Evolutionary conservation across 2,888 invertebrate species (phyloP), one percentile per base, ranked within the genome.

Genomic region (Tachystola acroxantha): DNA sequence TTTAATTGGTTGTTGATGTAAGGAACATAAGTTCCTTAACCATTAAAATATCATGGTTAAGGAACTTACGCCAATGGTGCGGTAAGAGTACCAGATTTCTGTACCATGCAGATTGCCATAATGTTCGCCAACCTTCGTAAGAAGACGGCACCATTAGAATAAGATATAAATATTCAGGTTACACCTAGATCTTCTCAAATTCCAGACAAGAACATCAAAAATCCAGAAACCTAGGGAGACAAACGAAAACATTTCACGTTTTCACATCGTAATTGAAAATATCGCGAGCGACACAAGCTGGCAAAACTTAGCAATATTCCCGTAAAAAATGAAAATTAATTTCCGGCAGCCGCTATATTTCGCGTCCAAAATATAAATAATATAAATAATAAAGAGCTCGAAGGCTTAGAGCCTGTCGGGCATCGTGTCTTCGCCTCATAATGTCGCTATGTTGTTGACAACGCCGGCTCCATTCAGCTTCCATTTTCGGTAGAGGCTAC

Each of bases 331-430:
- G 52, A 50, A 56, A 57, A 54, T 56, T 56, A 59, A 59, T 64
- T 75, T 72, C 66, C 64, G 59, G 60, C 54, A 60, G 60, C 50
- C 62, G 60, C 61, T 60, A 65, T 69, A 72, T 73, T 74, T 71
- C 64, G 64, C 62, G 58, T 55, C 55, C 57, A 64, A n/a, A 67
- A 64, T 68, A 67, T 68, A 67, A 68, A 68, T 67, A 67, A 64
- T 68, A 67, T 68, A 67, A 68, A 68, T 67, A 70, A 63, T 59
- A 59, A 42, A 32, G 4, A 25, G 68, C 72, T 66, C 57, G 65
- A 64, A 74, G 71, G 81, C 79, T 82, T 79, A 81, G 69, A 55
- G 64, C 57, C 71, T 75, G 80, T 79, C 74, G 68, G 53, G 73
- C 64, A 56, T 63, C 57, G 64, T 73, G 74, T 76, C 69, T 65